Evolutionary conservation across 2,888 invertebrate genomes (phyloP), one percentile per base, ranked within the genome.

Genomic region (Polylopha cassiicola): DNA sequence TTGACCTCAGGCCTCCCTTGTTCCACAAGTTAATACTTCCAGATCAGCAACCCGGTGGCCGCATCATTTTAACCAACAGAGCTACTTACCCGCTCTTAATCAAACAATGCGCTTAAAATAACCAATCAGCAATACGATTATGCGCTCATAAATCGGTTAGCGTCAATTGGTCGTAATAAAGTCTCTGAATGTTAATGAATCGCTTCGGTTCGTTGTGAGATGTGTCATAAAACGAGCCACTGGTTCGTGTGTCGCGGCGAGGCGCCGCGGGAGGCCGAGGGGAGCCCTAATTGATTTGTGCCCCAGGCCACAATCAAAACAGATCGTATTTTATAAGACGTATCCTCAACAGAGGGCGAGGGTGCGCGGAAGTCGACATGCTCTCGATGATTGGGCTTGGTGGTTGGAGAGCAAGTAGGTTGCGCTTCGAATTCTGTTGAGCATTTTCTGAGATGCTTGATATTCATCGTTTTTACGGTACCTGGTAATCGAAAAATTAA

Each of bases 291-390:
- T 86, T 85, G 86, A 85, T 86, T 84, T 84, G 86, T 82, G 86
- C 86, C 86, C 82, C 79, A 76, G 86, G 86, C 86, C 82, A 85
- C 84, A 86, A 85, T 86, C 85, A 86, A 86, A 86, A 86, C 86
- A 86, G 85, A 85, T 86, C 86, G 85, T 84, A 84, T 82, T 85
- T 85, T 85, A 85, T 82, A 85, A 84, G 85, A 84, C 71, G 74
- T 76, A 84, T 80, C 74, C 61, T 67, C 59, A 48, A 55, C 50
- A 48, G 61, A 71, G 75, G 75, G 79, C 52, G 79, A 75, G 76
- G 77, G 76, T 71, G 68, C 61, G 53, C 47, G 53, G 51, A 55
- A 57, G 39, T 39, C 31, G 44, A 32, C 23, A 8, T 29, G 33
- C 14, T 17, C 7, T 22, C 5, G 14, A 24, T 11, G 17, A 23